Conservation (phyloP, 2,113 vertebrate species). For the Macheiramphus alcinus region DNA sequence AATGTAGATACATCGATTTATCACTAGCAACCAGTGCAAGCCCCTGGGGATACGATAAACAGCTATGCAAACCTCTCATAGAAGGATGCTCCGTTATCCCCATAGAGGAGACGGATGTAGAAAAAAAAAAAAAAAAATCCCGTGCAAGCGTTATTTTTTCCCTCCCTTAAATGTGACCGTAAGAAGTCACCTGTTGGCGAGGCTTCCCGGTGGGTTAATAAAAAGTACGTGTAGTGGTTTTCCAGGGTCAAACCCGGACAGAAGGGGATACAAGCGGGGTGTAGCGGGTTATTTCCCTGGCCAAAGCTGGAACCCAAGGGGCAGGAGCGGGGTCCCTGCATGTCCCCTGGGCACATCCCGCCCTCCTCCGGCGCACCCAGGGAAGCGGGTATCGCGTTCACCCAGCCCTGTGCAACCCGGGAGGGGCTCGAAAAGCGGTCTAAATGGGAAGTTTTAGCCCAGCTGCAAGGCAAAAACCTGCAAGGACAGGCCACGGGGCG, state of each 20-base stretch:
- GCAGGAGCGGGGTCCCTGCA: neutral
- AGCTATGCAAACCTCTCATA: neutral
- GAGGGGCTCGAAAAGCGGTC: accelerated
- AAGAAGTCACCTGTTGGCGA: neutral
- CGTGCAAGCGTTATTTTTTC: neutral
- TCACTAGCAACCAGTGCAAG: neutral
- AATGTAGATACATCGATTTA: neutral
- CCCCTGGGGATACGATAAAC: neutral
- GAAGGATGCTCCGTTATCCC: neutral
- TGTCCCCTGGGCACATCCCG: neutral
- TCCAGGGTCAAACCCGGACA: accelerated
- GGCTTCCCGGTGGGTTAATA: accelerated
- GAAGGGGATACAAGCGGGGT: accelerated
- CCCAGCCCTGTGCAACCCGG: neutral
- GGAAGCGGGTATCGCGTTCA: accelerated
- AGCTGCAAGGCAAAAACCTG: neutral
- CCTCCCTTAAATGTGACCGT: accelerated
- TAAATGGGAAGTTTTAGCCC: accelerated
- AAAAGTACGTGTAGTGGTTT: accelerated
- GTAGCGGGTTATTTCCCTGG: accelerated
- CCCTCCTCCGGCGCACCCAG: neutral
- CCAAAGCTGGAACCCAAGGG: neutral
- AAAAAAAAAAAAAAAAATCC: neutral
- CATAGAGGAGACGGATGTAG: accelerated
- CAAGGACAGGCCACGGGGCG: accelerated